Evolutionary conservation across 2,797 vertebrate species (phyloP).

Genomic region (Phrynocephalus forsythii): DNA sequence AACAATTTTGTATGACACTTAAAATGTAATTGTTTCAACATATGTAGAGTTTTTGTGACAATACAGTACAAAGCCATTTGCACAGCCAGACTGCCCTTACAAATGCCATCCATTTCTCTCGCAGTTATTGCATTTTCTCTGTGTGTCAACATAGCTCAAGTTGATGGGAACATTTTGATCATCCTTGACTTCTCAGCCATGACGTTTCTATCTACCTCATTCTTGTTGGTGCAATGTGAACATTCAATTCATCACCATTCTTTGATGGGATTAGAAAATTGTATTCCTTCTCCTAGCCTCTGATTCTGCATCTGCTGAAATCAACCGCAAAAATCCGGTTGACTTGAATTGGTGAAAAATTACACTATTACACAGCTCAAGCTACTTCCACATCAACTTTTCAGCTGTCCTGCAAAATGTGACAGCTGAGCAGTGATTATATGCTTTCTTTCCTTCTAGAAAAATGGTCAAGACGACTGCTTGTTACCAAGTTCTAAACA

Average conservation of each 20-base stretch:
- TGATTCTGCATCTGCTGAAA: conserved; percentile 25
- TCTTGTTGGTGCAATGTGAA: conserved; percentile 21
- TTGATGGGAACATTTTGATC: conserved; percentile 38
- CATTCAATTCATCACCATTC: conserved; percentile 26
- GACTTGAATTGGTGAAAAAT: conserved; percentile 21
- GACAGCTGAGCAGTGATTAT: not conserved
- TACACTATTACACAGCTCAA: not conserved
- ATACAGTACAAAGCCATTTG: conserved; percentile 7
- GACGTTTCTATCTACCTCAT: conserved; percentile 30
- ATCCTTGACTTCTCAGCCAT: conserved; percentile 40
- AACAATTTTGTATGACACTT: not conserved
- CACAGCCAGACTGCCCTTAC: not conserved
- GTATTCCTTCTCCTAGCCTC: not conserved
- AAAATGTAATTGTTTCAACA: conserved; percentile 1
- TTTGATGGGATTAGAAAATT: conserved; percentile 26
- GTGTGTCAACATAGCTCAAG: conserved; percentile 35
- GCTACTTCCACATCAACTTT: not conserved
- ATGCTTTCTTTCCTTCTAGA: not conserved
- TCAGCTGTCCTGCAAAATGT: conserved; percentile 17
- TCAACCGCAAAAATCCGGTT: not conserved
- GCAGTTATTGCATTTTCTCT: conserved; percentile 33
- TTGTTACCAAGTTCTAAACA: not conserved
- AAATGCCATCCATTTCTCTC: conserved; percentile 28
- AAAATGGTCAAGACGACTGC: not conserved
- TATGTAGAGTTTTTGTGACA: not conserved